phyloP scores from a whole-genome alignment of 1,140 invertebrate genomes.

The Goniozus legneri region DNA sequence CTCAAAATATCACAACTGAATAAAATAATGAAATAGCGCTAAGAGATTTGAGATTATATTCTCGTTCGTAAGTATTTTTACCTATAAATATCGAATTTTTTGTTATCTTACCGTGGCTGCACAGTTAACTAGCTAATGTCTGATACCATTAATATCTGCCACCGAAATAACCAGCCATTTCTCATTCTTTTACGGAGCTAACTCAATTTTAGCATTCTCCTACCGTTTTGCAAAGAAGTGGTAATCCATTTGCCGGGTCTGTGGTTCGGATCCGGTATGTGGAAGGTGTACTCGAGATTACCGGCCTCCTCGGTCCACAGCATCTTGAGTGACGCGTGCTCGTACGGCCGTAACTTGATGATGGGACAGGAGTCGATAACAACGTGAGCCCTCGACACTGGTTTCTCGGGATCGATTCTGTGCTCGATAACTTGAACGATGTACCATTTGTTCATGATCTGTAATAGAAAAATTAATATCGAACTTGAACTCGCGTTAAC shows the following conservation, averaged over 20 bases:
- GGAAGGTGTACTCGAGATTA: conserved; percentile 32
- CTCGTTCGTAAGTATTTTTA: no score
- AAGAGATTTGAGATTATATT: no score
- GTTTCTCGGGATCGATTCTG: conserved; percentile 17
- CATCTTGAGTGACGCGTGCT: conserved; percentile 15
- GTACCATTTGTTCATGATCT: conserved; percentile 46
- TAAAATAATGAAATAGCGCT: no score
- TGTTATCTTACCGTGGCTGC: no score
- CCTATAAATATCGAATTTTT: no score
- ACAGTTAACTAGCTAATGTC: no score
- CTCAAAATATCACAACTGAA: no score
- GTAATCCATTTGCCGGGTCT: conserved; percentile 29
- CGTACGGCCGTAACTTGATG: conserved; percentile 14
- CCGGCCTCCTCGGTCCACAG: conserved; percentile 34
- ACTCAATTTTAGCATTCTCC: no score
- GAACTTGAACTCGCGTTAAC: no score
- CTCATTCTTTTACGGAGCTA: no score
- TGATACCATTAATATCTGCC: no score
- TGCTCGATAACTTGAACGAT: conserved; percentile 38
- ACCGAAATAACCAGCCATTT: no score
- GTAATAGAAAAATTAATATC: conserved; percentile 24
- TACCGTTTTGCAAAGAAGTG: conserved; percentile 29
- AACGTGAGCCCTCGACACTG: conserved; percentile 4
- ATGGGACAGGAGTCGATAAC: conserved; percentile 31
- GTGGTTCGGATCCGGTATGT: conserved; percentile 20